Base-by-base conservation (phyloP, 2,888 invertebrate genomes). In the Zeuzera pyrina region DNA sequence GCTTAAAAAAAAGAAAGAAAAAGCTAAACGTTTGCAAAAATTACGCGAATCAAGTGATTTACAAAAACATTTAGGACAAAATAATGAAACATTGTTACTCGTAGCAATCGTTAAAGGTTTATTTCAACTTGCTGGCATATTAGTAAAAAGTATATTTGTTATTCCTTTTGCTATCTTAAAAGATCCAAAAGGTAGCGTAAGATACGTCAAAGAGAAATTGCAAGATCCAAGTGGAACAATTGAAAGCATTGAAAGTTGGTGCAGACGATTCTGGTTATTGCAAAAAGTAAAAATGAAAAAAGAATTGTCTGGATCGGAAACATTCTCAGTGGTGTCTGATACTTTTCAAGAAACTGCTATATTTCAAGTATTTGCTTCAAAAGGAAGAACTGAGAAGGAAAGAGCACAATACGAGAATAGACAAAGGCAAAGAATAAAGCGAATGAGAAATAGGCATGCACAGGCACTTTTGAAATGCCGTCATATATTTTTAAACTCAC, bases 401-500 rank as follows among this genome's bases (percentile, higher is more conserved):
- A 45, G 36, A 35, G 15, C n/a, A 5, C 2, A 31, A 2, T 36
- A 47, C 19, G 47, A 49, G 28, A 25, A 27, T 1, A 42, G 43
- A 16, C 39, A 14, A 2, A 54, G 36, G 34, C 36, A 33, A 13
- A 41, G 65, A 14, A 38, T 39, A 28, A 41, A 13, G 26, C 52
- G 64, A 38, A 57, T 61, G 16, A 29, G 7, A n/a, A 48, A 47
- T 30, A 50, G 68, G 27, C 29, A 47, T 2, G 42, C 50, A 0
- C 25, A 41, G 12, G 67, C 65, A 11, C 0, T 60, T 3, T 42
- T 36, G 15, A 43, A 58, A 15, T 68, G 70, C 37, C 46, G 48
- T 1, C 55, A 67, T 36, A 40, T 45, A 12, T 33, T 68, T 15
- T 43, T 74, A 25, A 45, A 43, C 2, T 62, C 70, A 1, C 37